A percentile compares a stretch with the other conserved stretches of the same genome.
Conservation (phyloP, 2,113 vertebrate genomes). For the Tragulus kanchil region DNA sequence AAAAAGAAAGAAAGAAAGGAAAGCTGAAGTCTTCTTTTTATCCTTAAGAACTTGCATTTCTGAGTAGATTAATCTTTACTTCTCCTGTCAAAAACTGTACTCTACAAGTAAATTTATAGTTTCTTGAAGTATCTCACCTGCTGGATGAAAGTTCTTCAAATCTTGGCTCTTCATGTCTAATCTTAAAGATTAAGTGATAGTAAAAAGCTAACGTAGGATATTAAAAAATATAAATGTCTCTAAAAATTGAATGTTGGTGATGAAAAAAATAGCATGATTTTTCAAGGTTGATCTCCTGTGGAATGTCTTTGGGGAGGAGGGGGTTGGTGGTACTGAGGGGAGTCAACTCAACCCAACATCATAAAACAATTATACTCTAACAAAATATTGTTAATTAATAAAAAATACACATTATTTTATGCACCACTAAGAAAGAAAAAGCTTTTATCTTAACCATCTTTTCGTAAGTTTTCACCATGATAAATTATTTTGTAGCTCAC, state of each 20-base stretch:
- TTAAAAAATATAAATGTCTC: constrained; percentile 35
- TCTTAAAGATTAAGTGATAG: constrained; percentile 50
- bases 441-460: background rate
- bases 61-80: constrained; percentile 3
- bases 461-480: background rate
- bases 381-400: no score
- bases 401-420: background rate
- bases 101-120: background rate
- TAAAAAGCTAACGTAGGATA: background rate
- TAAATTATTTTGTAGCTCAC: background rate
- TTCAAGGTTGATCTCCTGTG: constrained; percentile 12
- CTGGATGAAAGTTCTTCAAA: background rate
- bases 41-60: constrained; percentile 12
- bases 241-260: background rate
- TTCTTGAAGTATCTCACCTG: constrained; percentile 27
- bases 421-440: background rate
- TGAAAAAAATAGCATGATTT: background rate
- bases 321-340: background rate
- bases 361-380: no score
- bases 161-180: constrained; percentile 2
- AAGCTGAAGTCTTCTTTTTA: constrained; percentile 6
- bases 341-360: background rate
- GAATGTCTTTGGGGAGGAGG: background rate
- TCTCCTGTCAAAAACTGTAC: constrained; percentile 14
- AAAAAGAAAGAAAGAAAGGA: no score